A percentile compares a stretch with the other conserved stretches of the same genome.
phyloP scores from a whole-genome alignment of 2,113 vertebrate species.

The Pterocles burchelli region DNA sequence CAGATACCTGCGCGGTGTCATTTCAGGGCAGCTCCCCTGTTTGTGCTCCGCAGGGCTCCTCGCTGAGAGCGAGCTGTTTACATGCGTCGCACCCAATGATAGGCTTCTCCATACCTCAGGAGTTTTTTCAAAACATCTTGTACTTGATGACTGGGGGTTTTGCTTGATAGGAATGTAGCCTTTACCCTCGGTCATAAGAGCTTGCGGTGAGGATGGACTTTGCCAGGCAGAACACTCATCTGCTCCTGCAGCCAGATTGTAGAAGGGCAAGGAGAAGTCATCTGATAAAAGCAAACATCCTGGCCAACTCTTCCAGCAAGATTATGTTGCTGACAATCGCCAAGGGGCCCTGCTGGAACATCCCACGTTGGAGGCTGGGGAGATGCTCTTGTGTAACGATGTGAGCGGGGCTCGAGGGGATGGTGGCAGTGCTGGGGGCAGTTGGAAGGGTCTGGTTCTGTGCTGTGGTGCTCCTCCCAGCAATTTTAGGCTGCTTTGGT shows the following conservation, averaged over 20 bases:
- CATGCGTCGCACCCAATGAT: neutral
- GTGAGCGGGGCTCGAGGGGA: neutral
- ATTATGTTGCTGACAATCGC: neutral
- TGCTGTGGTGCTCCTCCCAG: neutral
- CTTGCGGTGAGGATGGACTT: slow-evolving; percentile 46
- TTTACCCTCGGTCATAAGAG: slow-evolving; percentile 41
- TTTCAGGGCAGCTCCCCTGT: neutral
- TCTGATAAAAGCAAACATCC: slow-evolving; percentile 42
- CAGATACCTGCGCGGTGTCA: neutral
- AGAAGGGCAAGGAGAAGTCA: slow-evolving; percentile 57
- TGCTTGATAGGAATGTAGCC: slow-evolving; percentile 37
- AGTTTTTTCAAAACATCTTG: slow-evolving; percentile 14
- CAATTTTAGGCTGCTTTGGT: neutral
- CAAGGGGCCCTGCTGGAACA: neutral
- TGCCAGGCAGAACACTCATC: slow-evolving; percentile 23
- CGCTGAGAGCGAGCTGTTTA: neutral
- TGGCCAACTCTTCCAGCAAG: neutral
- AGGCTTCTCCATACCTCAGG: neutral
- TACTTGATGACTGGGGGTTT: neutral
- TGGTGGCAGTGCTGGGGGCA: neutral
- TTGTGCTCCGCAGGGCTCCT: neutral
- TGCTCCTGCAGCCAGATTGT: neutral
- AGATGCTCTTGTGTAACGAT: neutral
- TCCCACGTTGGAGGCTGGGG: neutral
- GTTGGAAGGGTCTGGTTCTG: neutral